A percentile compares a stretch with the other conserved stretches of the same genome.
Conservation (phyloP, 2,888 invertebrate species). For the Formica aserva region DNA sequence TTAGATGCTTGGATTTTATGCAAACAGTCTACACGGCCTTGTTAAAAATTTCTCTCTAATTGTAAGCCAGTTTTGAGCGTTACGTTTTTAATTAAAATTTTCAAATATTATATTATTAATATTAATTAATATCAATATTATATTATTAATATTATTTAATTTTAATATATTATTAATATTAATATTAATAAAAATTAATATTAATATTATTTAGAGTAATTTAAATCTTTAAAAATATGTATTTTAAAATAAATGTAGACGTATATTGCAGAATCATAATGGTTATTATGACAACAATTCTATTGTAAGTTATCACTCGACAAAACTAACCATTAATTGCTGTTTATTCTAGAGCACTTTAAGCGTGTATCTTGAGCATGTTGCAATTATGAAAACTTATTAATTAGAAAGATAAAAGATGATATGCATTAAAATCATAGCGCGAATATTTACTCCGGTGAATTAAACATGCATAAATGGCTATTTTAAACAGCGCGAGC, state of each 20-base stretch:
- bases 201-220: background rate
- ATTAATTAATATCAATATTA: too few species aligned
- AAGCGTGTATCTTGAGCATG: constrained; percentile 9
- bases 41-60: background rate
- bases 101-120: background rate
- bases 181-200: too few species aligned
- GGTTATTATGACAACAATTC: background rate
- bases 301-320: background rate
- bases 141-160: background rate
- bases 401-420: constrained; percentile 57
- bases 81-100: background rate
- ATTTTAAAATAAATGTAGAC: background rate
- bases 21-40: background rate
- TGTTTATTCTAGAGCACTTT: background rate
- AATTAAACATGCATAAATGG: constrained; percentile 11
- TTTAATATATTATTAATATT: too few species aligned
- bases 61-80: background rate
- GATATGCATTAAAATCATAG: constrained; percentile 29
- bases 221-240: background rate
- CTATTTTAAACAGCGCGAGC: constrained; percentile 17
- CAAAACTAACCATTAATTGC: background rate
- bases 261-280: background rate
- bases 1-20: background rate
- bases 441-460: constrained; percentile 11
- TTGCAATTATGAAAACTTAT: constrained; percentile 58